A percentile compares a stretch with the other conserved stretches of the same genome.
Evolutionary conservation across 2,797 vertebrate genomes (phyloP).

Genomic region (Gymnothorax reevesii): DNA sequence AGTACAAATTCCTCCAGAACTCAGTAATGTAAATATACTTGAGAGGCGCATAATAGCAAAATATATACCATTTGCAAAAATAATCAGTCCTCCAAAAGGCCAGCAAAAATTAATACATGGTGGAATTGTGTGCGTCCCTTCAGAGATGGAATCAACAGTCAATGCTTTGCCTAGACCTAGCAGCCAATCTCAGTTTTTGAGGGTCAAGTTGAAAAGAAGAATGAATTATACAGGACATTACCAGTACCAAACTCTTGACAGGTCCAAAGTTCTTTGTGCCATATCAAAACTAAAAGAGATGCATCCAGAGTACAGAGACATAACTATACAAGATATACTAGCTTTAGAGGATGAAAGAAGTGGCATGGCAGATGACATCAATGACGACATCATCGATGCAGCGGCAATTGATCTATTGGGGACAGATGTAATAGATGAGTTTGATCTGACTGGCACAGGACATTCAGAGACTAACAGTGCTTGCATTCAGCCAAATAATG

Average conservation of each 20-base stretch:
- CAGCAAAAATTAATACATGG: conserved; percentile 25
- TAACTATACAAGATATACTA: neutral
- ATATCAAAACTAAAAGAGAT: conserved; percentile 22
- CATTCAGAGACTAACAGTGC: too few species aligned
- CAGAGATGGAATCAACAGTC: conserved; percentile 28
- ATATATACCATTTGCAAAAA: conserved; percentile 33
- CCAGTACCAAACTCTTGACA: conserved; percentile 28
- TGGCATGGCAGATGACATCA: too few species aligned
- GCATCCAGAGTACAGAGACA: conserved; percentile 34
- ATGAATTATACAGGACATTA: conserved; percentile 28
- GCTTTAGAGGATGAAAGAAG: too few species aligned
- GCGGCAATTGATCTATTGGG: too few species aligned
- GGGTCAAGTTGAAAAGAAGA: conserved; percentile 27
- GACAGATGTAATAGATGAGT: too few species aligned
- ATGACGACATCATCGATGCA: too few species aligned
- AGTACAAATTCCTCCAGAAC: conserved; percentile 5
- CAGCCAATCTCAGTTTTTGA: conserved; percentile 26
- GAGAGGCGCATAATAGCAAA: conserved; percentile 31
- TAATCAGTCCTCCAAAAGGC: conserved; percentile 28
- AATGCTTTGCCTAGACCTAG: conserved; percentile 23
- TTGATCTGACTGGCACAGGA: too few species aligned
- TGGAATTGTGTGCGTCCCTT: conserved; percentile 25
- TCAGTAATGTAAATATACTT: conserved; percentile 20
- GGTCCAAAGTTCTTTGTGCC: neutral
- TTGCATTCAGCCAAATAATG: too few species aligned